Base-by-base conservation (phyloP, 2,113 vertebrate species). In the Epinephelus lanceolatus region DNA sequence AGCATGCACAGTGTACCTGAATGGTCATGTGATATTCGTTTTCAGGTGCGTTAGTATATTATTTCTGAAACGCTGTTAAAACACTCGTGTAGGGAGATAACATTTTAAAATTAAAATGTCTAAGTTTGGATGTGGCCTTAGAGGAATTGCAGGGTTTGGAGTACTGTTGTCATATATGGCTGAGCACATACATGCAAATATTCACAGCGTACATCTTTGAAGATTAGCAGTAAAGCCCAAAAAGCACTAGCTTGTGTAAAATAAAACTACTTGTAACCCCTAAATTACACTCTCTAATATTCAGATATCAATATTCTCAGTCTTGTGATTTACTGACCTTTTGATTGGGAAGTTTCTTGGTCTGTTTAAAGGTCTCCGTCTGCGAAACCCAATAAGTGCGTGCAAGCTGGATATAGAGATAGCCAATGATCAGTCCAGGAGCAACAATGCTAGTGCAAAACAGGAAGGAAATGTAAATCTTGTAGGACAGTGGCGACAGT, bases 391-490 rank as follows among this genome's bases (percentile, higher is more conserved):
- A 98, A 76, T 98, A 98, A 1, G 97, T 96, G 71, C 90, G 95
- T 0, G 97, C 97, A 9, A 98, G 89, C 73, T 96, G 93, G 73
- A 97, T 96, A 81, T 98, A 98, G 17, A 98, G 96, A 88, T 96
- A 98, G 12, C 97, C 96, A 1, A 98, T 98, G 83, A 98, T 91
- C 51, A 98, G 91, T 17, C 97, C 97, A 0, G 97, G 97, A 2
- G 97, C 97, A 13, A 98, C 96, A 0, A 98, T 97, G 92, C 97
- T 98, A 30, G 97, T 98, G 89, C 97, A 96, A 81, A 98, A 98
- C 45, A 98, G 95, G 72, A 96, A 93, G 67, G 96, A 96, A 91
- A 98, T 96, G 91, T 98, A 98, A 57, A 96, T 86, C 75, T 95
- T 96, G 92, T 98, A 97, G 81, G 96, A 97, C 66, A 96, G 79